These are phyloP conservation scores for Melipona bicolor DNA, from an alignment of 2,888 invertebrate genomes.

Conservation along the genomic window DNA sequence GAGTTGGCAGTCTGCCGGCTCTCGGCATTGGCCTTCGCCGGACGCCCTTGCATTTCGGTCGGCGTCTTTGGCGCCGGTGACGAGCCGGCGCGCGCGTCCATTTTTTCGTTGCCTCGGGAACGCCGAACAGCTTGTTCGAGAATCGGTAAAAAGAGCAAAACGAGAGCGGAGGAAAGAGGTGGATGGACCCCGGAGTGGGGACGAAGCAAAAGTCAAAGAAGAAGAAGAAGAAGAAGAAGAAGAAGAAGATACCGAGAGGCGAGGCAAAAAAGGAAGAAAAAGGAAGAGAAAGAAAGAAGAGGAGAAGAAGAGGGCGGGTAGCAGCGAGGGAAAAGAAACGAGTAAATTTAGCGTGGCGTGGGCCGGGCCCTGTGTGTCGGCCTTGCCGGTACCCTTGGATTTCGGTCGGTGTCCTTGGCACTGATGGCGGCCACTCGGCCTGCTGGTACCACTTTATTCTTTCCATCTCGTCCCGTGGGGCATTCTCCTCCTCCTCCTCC, in stretches of 20 bases:
- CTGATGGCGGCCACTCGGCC: conserved; percentile 72
- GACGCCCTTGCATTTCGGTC: conserved; percentile 53
- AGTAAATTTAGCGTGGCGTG: conserved; percentile 65
- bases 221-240: not conserved
- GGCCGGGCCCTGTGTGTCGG: conserved; percentile 63
- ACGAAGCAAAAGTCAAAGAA: not conserved
- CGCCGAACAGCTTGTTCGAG: not conserved
- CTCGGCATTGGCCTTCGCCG: conserved; percentile 35
- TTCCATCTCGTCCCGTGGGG: conserved; percentile 47
- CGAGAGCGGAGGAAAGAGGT: not conserved
- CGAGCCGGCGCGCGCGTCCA: not conserved
- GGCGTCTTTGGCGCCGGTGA: conserved; percentile 42
- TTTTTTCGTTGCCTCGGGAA: conserved; percentile 17
- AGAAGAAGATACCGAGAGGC: not conserved
- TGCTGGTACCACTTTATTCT: conserved; percentile 69
- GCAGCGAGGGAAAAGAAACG: conserved; percentile 22
- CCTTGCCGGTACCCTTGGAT: conserved; percentile 73
- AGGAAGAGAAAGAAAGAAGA: not conserved
- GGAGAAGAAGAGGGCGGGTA: not conserved
- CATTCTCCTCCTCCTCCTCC: conserved; percentile 46
- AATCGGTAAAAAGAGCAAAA: conserved; percentile 1
- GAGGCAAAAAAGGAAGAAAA: not conserved
- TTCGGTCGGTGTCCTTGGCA: conserved; percentile 75
- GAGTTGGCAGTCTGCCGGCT: not conserved
- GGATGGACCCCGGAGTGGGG: not conserved